A percentile compares a stretch with the other conserved stretches of the same genome.
These are phyloP conservation scores for Tupaia chinensis DNA, from an alignment of 2,113 vertebrate genomes.

Conservation along the genomic window DNA sequence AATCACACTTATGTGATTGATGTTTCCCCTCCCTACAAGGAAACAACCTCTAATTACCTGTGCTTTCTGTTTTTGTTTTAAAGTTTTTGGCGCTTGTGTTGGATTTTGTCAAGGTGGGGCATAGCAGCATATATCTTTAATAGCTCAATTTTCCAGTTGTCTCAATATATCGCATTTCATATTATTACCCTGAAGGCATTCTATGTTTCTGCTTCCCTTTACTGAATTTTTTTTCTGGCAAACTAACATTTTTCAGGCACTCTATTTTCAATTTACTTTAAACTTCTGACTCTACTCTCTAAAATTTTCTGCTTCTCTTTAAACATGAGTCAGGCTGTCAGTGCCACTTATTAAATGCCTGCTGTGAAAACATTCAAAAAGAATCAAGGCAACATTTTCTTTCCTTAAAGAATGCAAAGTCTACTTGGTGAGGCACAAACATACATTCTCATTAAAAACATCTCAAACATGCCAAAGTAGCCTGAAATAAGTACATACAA, in stretches of 20 bases:
- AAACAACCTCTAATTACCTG: background rate
- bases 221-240: background rate
- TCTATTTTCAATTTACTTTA: conserved; percentile 71
- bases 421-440: conserved; percentile 3
- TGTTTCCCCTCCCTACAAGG: background rate
- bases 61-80: background rate
- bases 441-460: conserved; percentile 3
- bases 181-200: background rate
- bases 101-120: background rate
- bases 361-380: conserved; percentile 69
- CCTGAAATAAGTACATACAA: conserved; percentile 32
- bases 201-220: conserved; percentile 28
- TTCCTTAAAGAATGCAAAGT: conserved; percentile 56
- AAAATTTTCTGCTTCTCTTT: conserved; percentile 73
- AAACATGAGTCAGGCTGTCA: conserved; percentile 60
- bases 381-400: conserved; percentile 65
- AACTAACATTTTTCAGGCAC: conserved; percentile 60
- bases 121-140: background rate
- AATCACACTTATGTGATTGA: background rate
- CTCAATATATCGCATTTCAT: background rate
- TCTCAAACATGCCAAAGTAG: background rate
- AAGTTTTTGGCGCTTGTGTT: background rate
- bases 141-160: background rate
- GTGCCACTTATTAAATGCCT: conserved; percentile 59
- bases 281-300: conserved; percentile 68